Evolutionary conservation across 2,113 vertebrate species (phyloP).

Genomic region (Gadus chalcogrammus): DNA sequence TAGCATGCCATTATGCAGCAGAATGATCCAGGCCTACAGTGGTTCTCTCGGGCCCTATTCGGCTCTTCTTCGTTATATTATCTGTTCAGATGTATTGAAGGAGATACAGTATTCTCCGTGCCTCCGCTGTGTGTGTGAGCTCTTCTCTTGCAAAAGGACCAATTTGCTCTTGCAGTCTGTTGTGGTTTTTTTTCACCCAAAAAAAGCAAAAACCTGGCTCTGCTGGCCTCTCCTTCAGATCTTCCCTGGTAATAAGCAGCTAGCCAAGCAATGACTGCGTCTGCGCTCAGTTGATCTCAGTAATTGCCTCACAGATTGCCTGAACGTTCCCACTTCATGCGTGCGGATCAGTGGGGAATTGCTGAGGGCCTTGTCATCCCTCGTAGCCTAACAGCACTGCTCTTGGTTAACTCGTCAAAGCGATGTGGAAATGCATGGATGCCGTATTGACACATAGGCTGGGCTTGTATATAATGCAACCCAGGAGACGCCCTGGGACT

Average conservation of each 20-base stretch:
- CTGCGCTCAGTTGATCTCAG: conserved; percentile 14
- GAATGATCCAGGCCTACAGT: too few relatives aligned
- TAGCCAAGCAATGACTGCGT: conserved; percentile 1
- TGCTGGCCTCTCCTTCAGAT: conserved; percentile 2
- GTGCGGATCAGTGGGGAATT: conserved; percentile 1
- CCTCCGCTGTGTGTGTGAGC: too few relatives aligned
- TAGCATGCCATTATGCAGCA: too few relatives aligned
- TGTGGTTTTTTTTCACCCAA: too few relatives aligned
- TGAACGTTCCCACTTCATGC: conserved; percentile 14
- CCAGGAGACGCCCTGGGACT: too few relatives aligned
- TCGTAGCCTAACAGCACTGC: not conserved
- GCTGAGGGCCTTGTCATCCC: not conserved
- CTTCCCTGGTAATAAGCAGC: conserved; percentile 1
- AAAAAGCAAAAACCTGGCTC: not conserved
- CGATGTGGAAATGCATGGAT: not conserved
- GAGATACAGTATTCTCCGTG: too few relatives aligned
- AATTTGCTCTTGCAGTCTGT: too few relatives aligned
- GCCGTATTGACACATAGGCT: too few relatives aligned
- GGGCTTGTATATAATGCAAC: too few relatives aligned
- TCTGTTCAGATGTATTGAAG: too few relatives aligned
- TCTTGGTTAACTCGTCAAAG: not conserved
- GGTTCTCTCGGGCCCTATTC: not conserved
- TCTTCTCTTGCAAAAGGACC: too few relatives aligned
- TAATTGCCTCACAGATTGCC: conserved; percentile 30
- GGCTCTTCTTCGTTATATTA: too few relatives aligned